Evolutionary conservation across 35 echinoderm and acorn worm species (phyloP), one percentile per base, ranked within the genome.

Genomic region (Acanthaster planci): DNA sequence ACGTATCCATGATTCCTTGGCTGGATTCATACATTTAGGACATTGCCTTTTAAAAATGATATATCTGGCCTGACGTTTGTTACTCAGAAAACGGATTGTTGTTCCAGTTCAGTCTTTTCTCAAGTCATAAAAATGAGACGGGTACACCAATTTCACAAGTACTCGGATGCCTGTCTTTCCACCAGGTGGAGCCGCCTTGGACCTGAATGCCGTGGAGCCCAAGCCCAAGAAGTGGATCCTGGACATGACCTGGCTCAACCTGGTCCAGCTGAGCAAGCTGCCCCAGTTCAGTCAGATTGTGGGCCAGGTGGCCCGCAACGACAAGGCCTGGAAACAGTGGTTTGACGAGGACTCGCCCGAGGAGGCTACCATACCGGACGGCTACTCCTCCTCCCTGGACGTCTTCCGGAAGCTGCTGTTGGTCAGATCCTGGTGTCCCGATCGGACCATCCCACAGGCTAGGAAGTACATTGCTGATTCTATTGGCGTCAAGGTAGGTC

Each of bases 181-280:
- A 27, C 60, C 77, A 99, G 96, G 96, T 91, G 96, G 96, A 55
- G 96, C 96, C 54, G 88, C 96, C 40, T 67, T 99, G 16, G 96
- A 99, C 78, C 83, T 94, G 51, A 99, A 99, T 50, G 81, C 96
- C 22, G 96, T 99, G 0, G 96, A 99, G 72, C 85, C 90, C 40
- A 99, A 99, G 54, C 96, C 96, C 38, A 93, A 91, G 82, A 99
- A 99, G 39, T 99, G 96, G 96, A 99, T 99, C 29, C 78, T 94
- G 9, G 96, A 99, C 68, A 92, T 92, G 83, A 99, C 89, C 9
- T 99, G 96, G 96, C 82, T 99, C 51, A 99, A 99, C 60, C 82
- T 99, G 59, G 92, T 99, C 34, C 96, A 99, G 78, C 83, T 99
- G 37, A 86, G 89, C 81, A 83, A 76, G 52, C 92, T 99, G 18